Conservation (phyloP, 1,140 invertebrate species). For the Trissolcus basalis region DNA sequence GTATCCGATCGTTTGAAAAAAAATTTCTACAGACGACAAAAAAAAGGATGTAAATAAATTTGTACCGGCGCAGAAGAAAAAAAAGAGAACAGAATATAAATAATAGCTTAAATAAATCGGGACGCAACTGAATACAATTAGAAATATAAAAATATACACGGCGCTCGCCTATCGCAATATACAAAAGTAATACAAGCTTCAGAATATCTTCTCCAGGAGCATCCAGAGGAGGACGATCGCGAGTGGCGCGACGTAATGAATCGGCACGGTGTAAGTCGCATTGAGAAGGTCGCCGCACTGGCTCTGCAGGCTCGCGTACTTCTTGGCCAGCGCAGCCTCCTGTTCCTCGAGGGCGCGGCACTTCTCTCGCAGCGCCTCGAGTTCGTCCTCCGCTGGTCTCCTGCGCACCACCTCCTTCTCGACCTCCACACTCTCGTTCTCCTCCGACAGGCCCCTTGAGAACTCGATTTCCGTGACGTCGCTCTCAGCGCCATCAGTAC, state of each 20-base stretch:
- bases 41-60: conserved; percentile 10
- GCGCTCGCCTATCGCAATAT: conserved; percentile 18
- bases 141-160: conserved; percentile 33
- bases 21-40: conserved; percentile 7
- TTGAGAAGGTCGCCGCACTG: conserved; percentile 71
- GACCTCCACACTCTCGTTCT: conserved; percentile 53
- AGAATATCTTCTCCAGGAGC: conserved; percentile 72
- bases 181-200: conserved; percentile 53
- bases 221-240: conserved; percentile 69
- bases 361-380: conserved; percentile 76
- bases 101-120: conserved; percentile 34
- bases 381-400: conserved; percentile 74
- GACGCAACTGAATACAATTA: conserved; percentile 8
- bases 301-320: conserved; percentile 67
- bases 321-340: conserved; percentile 72
- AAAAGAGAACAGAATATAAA: conserved; percentile 29
- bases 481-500: conserved; percentile 27
- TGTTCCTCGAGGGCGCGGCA: conserved; percentile 73
- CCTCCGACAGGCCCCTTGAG: background rate
- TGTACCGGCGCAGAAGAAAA: no score
- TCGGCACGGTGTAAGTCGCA: conserved; percentile 70
- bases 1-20: no score
- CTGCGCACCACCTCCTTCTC: conserved; percentile 6
- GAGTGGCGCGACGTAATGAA: conserved; percentile 72
- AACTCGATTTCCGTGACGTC: conserved; percentile 36